Base-by-base conservation (phyloP, 2,888 invertebrate genomes). In the Octodonta nipae region DNA sequence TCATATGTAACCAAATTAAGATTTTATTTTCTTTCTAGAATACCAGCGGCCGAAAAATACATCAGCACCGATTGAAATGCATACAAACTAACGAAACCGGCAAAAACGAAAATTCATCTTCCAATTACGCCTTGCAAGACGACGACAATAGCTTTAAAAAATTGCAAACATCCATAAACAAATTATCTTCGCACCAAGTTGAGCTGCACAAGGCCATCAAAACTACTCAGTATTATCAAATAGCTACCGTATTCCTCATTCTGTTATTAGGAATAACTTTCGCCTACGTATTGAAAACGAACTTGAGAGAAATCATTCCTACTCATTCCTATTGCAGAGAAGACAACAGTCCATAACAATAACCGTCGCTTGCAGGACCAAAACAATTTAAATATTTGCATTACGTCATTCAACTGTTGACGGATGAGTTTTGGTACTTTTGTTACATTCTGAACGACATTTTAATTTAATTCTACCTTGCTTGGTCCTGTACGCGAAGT, bases 31-130 rank as follows among this genome's bases (percentile, higher is more conserved):
- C 26, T 29, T 47, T 47, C 11, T 40, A 60, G 58, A 58, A 54
- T 40, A 52, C 54, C 3, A 38, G 51, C 5, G 52, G 46, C 10
- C 51, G 55, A 34, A 57, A 57, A 38, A 43, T 81, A 0, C 76
- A 81, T 35, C 78, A 82, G 46, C 79, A 82, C 55, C 72, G 79
- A 33, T 56, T 85, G 1, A 72, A 75, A 46, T 86, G 86, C 48
- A 65, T 71, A 4, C 72, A 75, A 47, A 61, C 65, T 27, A 46
- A 47, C 12, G 54, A 55, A 13, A 28, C 49, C 2, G 42, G 46
- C 5, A 52, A 48, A 36, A 62, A 63, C 35, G 61, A 60, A 8
- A 51, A 43, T 22, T 40, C 29, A 12, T 17, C 28, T 5, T 28
- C 31, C 15, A 20, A 35, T n/a, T 30, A 32, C 12, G 20, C 17